Evolutionary conservation across 2,797 vertebrate species (phyloP).

Genomic region (Acrocephalus scirpaceus): DNA sequence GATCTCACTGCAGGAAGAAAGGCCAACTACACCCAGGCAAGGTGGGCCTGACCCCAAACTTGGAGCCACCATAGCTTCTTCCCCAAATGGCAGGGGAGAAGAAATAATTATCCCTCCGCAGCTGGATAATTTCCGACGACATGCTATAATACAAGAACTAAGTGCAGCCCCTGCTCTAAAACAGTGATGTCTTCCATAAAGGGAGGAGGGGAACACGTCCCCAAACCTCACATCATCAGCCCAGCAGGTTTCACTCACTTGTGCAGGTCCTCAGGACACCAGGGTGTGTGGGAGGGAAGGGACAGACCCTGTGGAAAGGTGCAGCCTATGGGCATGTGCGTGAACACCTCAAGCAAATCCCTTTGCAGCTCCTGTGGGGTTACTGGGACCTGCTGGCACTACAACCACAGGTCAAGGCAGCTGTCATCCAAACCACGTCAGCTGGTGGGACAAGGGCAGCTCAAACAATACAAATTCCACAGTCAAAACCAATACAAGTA

Average conservation of each 20-base stretch:
- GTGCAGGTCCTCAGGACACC: neutral
- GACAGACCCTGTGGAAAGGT: neutral
- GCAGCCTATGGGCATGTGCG: neutral
- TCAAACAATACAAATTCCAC: constrained; percentile 33
- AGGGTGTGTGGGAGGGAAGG: neutral
- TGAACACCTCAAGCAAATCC: neutral
- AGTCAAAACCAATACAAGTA: constrained; percentile 32
- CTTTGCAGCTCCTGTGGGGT: neutral
- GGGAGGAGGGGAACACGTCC: neutral
- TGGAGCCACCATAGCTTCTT: neutral
- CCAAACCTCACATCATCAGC: neutral
- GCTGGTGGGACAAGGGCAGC: constrained; percentile 1
- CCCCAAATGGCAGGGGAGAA: neutral
- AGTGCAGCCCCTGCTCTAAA: neutral
- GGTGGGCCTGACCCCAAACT: neutral
- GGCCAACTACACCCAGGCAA: neutral
- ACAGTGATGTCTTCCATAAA: neutral
- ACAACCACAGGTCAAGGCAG: neutral
- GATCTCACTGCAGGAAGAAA: neutral
- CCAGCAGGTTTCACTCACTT: neutral
- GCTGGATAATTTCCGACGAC: neutral
- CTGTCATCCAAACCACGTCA: neutral
- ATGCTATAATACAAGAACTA: neutral
- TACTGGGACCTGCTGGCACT: neutral
- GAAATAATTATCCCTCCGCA: constrained; percentile 4